Evolutionary conservation across 2,113 vertebrate species (phyloP), one percentile per base, ranked within the genome.

Genomic region (Datnioides undecimradiatus): DNA sequence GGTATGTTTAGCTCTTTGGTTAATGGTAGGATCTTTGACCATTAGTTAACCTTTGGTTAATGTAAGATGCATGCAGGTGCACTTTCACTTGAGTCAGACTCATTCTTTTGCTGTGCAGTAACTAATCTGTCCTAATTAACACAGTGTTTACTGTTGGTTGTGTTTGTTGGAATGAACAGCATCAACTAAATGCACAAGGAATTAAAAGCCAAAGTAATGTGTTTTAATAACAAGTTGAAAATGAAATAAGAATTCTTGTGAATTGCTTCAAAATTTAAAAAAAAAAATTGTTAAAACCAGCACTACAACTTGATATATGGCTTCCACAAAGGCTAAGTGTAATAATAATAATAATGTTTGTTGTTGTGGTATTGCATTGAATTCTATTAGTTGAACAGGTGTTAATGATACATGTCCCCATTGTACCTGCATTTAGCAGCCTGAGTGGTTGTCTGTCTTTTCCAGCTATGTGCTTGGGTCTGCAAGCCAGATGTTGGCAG

Each of bases 401-500:
- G 5, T 60, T 23, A 21, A 27, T 31, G 14, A 31, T 10, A 13
- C 2, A 5, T n/a, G 11, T 27, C 4, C 6, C 21, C 8, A 8
- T 29, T 23, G 36, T 13, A 29, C 5, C 17, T 48, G 10, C 9
- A n/a, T 36, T 41, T 21, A 41, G 1, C 38, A 36, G 6, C 58
- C 8, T 64, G 23, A 46, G 54, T 71, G 21, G 34, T n/a, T n/a
- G n/a, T n/a, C n/a, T n/a, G 29, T 64, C 9, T 38, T 49, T 62
- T 87, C 6, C 83, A 95, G 95, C 68, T 95, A 95, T 34, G 87
- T 93, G 48, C 79, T 95, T 6, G 94, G 93, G 23, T 94, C 93
- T 72, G 82, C 89, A 1, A 66, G 27, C 43, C 92, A 95, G 89
- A 87, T 80, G 85, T 78, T 91, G 88, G 34, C 93, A 89, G 88